Evolutionary conservation across 2,888 invertebrate genomes (phyloP).

Genomic region (Temnothorax ravouxi): DNA sequence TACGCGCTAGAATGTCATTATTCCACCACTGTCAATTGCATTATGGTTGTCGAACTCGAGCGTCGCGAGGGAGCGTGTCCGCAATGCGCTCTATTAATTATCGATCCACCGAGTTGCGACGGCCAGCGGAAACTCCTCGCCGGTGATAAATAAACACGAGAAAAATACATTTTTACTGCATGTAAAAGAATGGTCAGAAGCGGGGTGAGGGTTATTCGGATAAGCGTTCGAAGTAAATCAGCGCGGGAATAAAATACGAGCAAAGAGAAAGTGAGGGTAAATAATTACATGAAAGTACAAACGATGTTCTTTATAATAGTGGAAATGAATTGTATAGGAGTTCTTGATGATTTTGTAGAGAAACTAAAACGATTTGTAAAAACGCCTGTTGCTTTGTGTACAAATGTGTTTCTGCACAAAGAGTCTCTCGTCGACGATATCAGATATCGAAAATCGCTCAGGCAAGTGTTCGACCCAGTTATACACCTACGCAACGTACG

Average conservation of each 20-base stretch:
- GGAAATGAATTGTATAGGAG: background rate
- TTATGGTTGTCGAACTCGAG: conserved; percentile 5
- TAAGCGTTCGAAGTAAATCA: background rate
- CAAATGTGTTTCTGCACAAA: conserved; percentile 24
- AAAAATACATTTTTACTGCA: background rate
- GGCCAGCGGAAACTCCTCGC: background rate
- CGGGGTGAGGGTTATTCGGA: background rate
- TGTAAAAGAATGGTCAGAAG: background rate
- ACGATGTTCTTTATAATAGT: background rate
- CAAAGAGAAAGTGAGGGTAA: background rate
- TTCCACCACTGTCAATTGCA: conserved; percentile 10
- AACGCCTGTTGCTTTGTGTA: conserved; percentile 60
- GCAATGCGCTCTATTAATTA: conserved; percentile 12
- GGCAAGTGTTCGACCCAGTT: conserved; percentile 42
- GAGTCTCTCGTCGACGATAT: conserved; percentile 47
- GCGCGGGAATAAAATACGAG: background rate
- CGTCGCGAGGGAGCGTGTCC: background rate
- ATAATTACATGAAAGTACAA: background rate
- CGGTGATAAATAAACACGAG: background rate
- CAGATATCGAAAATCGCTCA: conserved; percentile 66
- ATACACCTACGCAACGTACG: conserved; percentile 14
- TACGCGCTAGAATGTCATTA: conserved; percentile 8
- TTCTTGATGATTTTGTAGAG: background rate
- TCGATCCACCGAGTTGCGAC: background rate
- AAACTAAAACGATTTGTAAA: conserved; percentile 15